phyloP scores from a whole-genome alignment of 37 sponge, comb jelly and placozoan species.

The Bolinopsis microptera region DNA sequence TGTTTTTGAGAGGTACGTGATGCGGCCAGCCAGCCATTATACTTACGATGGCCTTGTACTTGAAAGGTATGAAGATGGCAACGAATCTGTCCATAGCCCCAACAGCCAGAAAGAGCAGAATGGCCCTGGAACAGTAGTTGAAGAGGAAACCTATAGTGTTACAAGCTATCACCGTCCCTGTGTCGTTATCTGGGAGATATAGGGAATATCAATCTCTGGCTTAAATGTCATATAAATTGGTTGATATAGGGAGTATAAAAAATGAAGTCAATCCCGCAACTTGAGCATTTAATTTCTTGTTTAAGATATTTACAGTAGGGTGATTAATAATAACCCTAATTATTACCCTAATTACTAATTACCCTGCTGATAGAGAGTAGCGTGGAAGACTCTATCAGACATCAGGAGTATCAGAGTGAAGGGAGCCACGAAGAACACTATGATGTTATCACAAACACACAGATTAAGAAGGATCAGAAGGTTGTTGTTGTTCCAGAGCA shows the following conservation, averaged over 20 bases:
- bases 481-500: neutral
- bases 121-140: constrained; percentile 5
- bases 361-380: neutral
- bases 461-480: neutral
- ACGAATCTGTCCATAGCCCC: neutral
- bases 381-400: neutral
- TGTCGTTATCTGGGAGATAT: neutral
- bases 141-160: neutral
- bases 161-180: neutral
- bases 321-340: too few species aligned
- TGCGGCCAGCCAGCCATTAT: too few species aligned
- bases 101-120: neutral
- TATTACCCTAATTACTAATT: too few species aligned
- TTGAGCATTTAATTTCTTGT: too few species aligned
- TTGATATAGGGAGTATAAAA: too few species aligned
- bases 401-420: neutral
- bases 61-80: constrained; percentile 37
- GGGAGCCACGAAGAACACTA: neutral
- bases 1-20: too few species aligned
- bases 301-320: too few species aligned
- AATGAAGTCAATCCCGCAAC: neutral
- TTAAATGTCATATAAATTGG: too few species aligned
- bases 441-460: constrained; percentile 29
- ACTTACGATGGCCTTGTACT: constrained; percentile 18
- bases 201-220: too few species aligned